phyloP scores from a whole-genome alignment of 2,888 invertebrate species.

The Tachina grossa region DNA sequence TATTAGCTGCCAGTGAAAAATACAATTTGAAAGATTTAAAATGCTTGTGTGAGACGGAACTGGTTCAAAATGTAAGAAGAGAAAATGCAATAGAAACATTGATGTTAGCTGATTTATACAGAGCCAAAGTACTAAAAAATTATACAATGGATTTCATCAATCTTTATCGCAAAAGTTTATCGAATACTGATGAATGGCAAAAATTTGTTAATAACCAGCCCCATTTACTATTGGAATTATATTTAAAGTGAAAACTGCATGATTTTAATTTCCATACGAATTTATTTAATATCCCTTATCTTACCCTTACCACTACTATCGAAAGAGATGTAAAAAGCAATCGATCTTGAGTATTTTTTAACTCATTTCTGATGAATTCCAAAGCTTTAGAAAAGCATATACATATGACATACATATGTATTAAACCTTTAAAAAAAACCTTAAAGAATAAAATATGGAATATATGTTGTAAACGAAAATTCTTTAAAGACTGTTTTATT shows the following conservation, averaged over 20 bases:
- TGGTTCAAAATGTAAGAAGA: slow-evolving; percentile 95
- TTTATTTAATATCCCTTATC: too few relatives aligned
- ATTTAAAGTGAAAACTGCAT: slow-evolving; percentile 83
- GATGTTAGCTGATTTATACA: slow-evolving; percentile 97
- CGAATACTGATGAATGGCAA: slow-evolving; percentile 99
- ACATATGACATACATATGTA: too few relatives aligned
- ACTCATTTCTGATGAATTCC: too few relatives aligned
- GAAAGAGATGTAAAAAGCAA: too few relatives aligned
- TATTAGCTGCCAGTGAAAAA: slow-evolving; percentile 99
- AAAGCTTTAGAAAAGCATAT: too few relatives aligned
- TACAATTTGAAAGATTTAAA: slow-evolving; percentile 98
- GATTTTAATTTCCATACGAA: too few relatives aligned
- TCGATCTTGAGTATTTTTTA: too few relatives aligned
- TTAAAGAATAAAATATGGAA: too few relatives aligned
- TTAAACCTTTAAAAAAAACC: too few relatives aligned
- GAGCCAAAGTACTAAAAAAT: slow-evolving; percentile 98
- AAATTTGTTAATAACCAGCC: slow-evolving; percentile 89
- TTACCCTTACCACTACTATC: too few relatives aligned
- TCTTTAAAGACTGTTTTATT: too few relatives aligned
- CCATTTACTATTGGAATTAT: slow-evolving; percentile 98
- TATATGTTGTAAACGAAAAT: too few relatives aligned
- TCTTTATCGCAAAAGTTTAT: slow-evolving; percentile 98
- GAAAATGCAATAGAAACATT: slow-evolving; percentile 98
- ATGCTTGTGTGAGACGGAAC: slow-evolving; percentile 98
- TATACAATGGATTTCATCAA: slow-evolving; percentile 99